phyloP scores from a whole-genome alignment of 30 jellyfish, hydroid and myxozoan genomes.

The Phacellophora camtschatica region DNA sequence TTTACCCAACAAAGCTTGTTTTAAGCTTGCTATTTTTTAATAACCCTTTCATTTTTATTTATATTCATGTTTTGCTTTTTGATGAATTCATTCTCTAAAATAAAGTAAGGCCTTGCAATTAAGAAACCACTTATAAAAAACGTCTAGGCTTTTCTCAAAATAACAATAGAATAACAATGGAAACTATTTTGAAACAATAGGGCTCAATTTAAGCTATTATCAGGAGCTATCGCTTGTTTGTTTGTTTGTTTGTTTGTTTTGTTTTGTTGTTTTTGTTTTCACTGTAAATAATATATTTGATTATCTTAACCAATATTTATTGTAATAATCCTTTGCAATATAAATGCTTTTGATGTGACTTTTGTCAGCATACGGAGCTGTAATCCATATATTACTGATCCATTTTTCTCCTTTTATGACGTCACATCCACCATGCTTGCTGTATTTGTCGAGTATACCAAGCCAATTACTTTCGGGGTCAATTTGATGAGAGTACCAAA shows the following conservation, averaged over 20 bases:
- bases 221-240: background rate
- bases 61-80: background rate
- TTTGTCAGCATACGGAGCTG: slow-evolving; percentile 73
- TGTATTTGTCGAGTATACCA: slow-evolving; percentile 81
- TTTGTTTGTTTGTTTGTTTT: too few species aligned
- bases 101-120: background rate
- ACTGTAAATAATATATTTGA: too few species aligned
- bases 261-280: too few species aligned
- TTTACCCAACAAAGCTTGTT: background rate
- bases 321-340: background rate
- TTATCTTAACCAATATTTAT: background rate
- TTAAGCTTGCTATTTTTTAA: background rate
- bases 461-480: slow-evolving; percentile 76
- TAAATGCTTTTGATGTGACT: slow-evolving; percentile 59
- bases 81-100: background rate
- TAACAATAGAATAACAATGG: background rate
- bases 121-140: too few species aligned
- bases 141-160: too few species aligned
- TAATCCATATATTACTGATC: slow-evolving; percentile 94
- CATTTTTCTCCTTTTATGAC: slow-evolving; percentile 96
- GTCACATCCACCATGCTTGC: slow-evolving; percentile 99
- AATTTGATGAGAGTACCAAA: slow-evolving; percentile 89
- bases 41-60: background rate
- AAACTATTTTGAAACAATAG: too few species aligned
- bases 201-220: background rate